Conservation (phyloP, 2,797 vertebrate species). For the Pantherophis alleghaniensis region DNA sequence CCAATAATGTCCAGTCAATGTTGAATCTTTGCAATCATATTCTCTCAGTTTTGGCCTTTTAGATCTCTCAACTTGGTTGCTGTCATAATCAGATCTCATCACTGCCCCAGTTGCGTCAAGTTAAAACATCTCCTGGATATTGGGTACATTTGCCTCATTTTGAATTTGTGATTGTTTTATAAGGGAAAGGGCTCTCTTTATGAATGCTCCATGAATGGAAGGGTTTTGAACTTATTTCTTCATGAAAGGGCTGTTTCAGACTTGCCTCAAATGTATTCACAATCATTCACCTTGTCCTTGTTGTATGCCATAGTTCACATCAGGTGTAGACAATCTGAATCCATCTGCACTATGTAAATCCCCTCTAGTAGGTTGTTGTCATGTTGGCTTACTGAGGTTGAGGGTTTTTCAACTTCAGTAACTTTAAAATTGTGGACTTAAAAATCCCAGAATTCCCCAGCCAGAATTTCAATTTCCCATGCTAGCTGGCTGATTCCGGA, state of each 20-base stretch:
- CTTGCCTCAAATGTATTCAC: neutral
- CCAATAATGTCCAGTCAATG: neutral
- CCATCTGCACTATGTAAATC: neutral
- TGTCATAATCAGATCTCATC: neutral
- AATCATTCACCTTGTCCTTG: neutral
- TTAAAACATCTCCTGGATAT: neutral
- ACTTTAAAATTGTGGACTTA: neutral
- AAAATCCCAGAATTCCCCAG: neutral
- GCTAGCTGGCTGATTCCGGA: neutral
- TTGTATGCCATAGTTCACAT: neutral
- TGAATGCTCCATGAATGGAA: neutral
- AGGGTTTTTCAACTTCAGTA: neutral
- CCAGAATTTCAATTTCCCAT: neutral
- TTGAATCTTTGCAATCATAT: neutral
- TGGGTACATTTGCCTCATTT: neutral
- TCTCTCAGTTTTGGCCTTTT: neutral
- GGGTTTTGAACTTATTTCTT: neutral
- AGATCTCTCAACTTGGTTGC: neutral
- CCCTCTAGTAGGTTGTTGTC: neutral
- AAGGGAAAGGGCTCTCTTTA: neutral
- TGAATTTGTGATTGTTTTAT: neutral
- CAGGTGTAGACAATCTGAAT: neutral
- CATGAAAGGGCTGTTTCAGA: neutral
- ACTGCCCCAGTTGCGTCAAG: neutral
- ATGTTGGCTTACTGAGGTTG: neutral